Evolutionary conservation across 2,888 invertebrate species (phyloP).

Genomic region (Habrosyne pyritoides): DNA sequence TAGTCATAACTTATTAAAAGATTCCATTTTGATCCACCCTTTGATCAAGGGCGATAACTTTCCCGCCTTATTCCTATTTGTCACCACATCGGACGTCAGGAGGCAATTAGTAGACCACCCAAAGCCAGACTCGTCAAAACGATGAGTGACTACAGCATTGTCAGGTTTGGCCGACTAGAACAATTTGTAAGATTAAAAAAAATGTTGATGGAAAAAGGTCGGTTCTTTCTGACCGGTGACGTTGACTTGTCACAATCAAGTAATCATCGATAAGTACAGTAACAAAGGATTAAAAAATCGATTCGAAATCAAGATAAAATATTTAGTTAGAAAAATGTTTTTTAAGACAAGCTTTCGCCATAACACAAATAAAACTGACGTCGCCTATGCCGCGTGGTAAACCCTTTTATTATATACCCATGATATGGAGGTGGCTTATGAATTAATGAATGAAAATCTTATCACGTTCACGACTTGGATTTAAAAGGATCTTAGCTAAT

Average conservation of each 20-base stretch:
- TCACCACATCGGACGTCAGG: slow-evolving; percentile 54
- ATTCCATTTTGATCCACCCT: slow-evolving; percentile 16
- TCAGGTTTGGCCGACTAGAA: slow-evolving; percentile 29
- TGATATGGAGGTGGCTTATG: no score
- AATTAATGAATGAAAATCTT: no score
- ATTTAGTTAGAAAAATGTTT: no score
- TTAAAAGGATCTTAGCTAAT: no score
- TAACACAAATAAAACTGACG: no score
- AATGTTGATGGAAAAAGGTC: background rate
- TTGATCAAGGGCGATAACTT: slow-evolving; percentile 50
- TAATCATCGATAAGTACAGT: background rate
- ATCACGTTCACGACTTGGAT: no score
- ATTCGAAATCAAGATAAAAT: no score
- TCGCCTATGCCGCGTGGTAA: no score
- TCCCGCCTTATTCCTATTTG: slow-evolving; percentile 45
- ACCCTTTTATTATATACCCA: no score
- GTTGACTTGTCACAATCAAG: background rate
- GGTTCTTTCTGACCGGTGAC: background rate
- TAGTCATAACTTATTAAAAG: slow-evolving; percentile 12
- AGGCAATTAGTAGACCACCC: slow-evolving; percentile 67
- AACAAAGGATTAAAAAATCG: no score
- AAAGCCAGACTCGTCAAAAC: slow-evolving; percentile 38
- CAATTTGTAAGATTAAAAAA: background rate
- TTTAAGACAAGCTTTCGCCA: no score
- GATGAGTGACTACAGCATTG: slow-evolving; percentile 38